Evolutionary conservation across 2,888 invertebrate genomes (phyloP).

Genomic region (Microplitis deprimator): DNA sequence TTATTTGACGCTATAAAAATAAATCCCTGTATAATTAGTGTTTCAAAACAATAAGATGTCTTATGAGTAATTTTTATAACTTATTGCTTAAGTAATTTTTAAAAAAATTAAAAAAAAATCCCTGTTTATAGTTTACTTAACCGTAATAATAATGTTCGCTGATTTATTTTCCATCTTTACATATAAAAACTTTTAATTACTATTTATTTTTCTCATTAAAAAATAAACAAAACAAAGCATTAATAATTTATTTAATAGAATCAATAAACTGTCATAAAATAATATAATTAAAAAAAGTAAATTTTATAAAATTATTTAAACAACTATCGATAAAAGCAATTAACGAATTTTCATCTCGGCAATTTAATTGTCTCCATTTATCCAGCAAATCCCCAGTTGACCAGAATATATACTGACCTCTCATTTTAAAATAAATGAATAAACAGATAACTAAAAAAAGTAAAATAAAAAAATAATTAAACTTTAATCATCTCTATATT

Average conservation of each 20-base stretch:
- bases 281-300: slow-evolving; percentile 1
- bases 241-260: background rate
- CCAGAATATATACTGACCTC: background rate
- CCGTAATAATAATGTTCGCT: too few species aligned
- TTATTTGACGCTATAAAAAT: too few species aligned
- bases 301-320: slow-evolving; percentile 11
- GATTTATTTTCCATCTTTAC: background rate
- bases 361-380: slow-evolving; percentile 18
- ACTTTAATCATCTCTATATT: background rate
- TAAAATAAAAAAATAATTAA: background rate
- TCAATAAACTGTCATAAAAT: background rate
- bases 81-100: too few species aligned
- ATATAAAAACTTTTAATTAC: background rate
- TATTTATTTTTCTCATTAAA: background rate
- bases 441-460: background rate
- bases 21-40: too few species aligned
- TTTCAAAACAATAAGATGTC: too few species aligned
- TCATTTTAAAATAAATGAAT: background rate
- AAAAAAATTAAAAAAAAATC: too few species aligned
- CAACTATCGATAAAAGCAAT: slow-evolving; percentile 1
- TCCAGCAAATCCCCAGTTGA: background rate
- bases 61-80: too few species aligned
- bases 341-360: slow-evolving; percentile 5
- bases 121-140: too few species aligned
- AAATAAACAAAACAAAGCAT: background rate